phyloP scores from a whole-genome alignment of 2,113 vertebrate species.

The Barnardius zonarius region DNA sequence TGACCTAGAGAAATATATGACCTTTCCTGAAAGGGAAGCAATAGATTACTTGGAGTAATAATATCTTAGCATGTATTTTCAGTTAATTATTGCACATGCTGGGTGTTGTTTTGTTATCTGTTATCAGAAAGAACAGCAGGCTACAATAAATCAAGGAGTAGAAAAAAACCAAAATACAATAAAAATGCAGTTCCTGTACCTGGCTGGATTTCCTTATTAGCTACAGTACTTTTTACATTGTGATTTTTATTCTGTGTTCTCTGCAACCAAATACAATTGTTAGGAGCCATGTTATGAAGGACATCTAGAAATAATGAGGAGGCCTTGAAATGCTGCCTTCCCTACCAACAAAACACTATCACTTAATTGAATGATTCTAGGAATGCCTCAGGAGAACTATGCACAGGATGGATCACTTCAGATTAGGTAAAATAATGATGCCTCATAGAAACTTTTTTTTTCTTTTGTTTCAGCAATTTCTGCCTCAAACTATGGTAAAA shows the following conservation, averaged over 20 bases:
- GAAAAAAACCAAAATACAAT: neutral
- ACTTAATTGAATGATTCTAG: slow-evolving; percentile 30
- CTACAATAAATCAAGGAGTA: neutral
- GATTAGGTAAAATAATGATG: slow-evolving; percentile 34
- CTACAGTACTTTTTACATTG: neutral
- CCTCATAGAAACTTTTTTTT: neutral
- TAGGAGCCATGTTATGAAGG: neutral
- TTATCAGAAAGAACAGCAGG: slow-evolving; percentile 2
- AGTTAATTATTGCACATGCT: neutral
- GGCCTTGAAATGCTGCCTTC: neutral
- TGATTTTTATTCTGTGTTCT: neutral
- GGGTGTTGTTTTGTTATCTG: neutral
- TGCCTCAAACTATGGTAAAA: neutral
- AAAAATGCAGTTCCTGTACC: neutral
- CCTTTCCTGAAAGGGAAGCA: neutral
- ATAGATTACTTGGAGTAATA: neutral
- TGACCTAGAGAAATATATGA: neutral
- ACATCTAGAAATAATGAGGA: slow-evolving; percentile 30
- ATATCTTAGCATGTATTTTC: neutral
- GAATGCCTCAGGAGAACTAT: neutral
- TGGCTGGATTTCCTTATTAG: neutral
- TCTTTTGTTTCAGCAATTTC: neutral
- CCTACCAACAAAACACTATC: neutral
- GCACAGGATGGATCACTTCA: neutral
- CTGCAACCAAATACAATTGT: neutral